These are phyloP conservation scores for Montipora efflorescens DNA, from an alignment of 64 coral and sea anemone genomes.

Conservation along the genomic window DNA sequence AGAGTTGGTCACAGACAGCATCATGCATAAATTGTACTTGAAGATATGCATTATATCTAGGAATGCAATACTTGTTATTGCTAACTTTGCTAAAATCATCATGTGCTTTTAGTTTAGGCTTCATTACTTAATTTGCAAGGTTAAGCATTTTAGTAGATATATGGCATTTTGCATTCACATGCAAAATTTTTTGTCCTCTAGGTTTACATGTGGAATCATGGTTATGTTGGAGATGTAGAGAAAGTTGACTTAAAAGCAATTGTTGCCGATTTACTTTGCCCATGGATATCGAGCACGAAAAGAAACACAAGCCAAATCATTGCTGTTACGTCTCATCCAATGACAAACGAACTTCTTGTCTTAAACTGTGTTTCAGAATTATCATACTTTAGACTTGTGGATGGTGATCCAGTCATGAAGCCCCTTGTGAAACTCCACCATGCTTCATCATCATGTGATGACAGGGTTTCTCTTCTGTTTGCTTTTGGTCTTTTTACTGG, in stretches of 20 bases:
- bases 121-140: too few relatives aligned
- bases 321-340: conserved; percentile 59
- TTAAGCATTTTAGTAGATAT: too few relatives aligned
- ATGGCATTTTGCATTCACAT: too few relatives aligned
- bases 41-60: too few relatives aligned
- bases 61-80: too few relatives aligned
- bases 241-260: conserved; percentile 83
- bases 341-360: conserved; percentile 75
- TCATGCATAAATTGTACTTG: too few relatives aligned
- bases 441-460: neutral
- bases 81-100: too few relatives aligned
- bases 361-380: conserved; percentile 51
- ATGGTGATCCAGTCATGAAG: conserved; percentile 48
- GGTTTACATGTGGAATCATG: conserved; percentile 73
- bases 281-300: conserved; percentile 29
- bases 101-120: too few relatives aligned
- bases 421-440: conserved; percentile 30
- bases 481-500: conserved; percentile 69
- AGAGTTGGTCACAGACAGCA: too few relatives aligned
- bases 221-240: conserved; percentile 50
- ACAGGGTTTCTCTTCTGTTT: conserved; percentile 52
- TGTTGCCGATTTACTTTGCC: conserved; percentile 69
- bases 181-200: neutral
- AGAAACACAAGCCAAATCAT: conserved; percentile 25
- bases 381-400: conserved; percentile 59